A percentile compares a stretch with the other conserved stretches of the same genome.
These are phyloP conservation scores for Nematolebias whitei DNA, from an alignment of 2,113 vertebrate genomes.

Conservation along the genomic window DNA sequence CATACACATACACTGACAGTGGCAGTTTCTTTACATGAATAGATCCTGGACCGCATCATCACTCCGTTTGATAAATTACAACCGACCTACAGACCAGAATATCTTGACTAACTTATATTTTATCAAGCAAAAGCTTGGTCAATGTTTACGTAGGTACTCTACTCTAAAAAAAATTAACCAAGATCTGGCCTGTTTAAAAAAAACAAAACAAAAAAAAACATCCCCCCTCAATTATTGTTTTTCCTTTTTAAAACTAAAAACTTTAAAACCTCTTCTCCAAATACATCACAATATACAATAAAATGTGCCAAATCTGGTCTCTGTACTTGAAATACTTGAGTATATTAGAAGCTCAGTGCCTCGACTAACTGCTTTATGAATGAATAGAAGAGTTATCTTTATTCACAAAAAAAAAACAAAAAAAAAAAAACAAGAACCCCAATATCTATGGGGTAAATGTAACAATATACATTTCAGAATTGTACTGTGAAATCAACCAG, in stretches of 20 bases:
- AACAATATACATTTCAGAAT: slow-evolving; percentile 69
- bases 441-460: slow-evolving; percentile 49
- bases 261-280: too few relatives aligned
- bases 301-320: slow-evolving; percentile 58
- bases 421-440: slow-evolving; percentile 41
- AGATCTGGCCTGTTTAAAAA: slow-evolving; percentile 16
- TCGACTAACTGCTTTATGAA: slow-evolving; percentile 43
- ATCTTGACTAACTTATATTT: slow-evolving; percentile 1
- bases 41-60: slow-evolving; percentile 30
- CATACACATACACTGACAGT: slow-evolving; percentile 70
- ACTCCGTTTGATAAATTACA: slow-evolving; percentile 41
- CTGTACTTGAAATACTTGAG: slow-evolving; percentile 45
- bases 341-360: slow-evolving; percentile 40
- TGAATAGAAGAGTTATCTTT: slow-evolving; percentile 45
- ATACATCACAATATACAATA: slow-evolving; percentile 71
- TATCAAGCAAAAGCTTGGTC: slow-evolving; percentile 13
- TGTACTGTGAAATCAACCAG: slow-evolving; percentile 51
- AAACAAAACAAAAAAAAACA: too few relatives aligned
- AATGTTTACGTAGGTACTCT: slow-evolving; percentile 2
- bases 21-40: slow-evolving; percentile 72
- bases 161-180: not conserved
- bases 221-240: slow-evolving; percentile 12
- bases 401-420: slow-evolving; percentile 7
- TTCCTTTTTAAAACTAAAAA: slow-evolving; percentile 1
- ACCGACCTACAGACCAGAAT: slow-evolving; percentile 45